These are phyloP conservation scores for Prunella himalayana DNA, from an alignment of 2,113 vertebrate genomes.

Conservation along the genomic window DNA sequence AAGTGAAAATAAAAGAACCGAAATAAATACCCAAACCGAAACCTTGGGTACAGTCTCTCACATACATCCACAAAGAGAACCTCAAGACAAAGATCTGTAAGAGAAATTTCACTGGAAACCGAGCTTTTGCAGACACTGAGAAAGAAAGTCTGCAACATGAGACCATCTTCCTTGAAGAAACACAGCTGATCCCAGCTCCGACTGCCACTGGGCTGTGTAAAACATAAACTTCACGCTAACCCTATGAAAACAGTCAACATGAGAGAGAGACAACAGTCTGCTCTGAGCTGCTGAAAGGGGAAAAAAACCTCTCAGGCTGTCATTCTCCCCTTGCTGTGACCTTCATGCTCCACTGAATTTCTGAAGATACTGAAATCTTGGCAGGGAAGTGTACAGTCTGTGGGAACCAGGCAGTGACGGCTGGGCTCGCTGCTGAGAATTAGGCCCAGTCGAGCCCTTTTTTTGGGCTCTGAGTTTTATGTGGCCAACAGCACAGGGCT, in stretches of 20 bases:
- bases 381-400: slow-evolving; percentile 70
- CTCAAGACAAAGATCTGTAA: slow-evolving; percentile 1
- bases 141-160: slow-evolving; percentile 38
- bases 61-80: neutral
- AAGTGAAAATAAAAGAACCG: neutral
- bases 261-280: slow-evolving; percentile 44
- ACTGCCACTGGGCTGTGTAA: slow-evolving; percentile 44
- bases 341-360: slow-evolving; percentile 69
- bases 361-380: slow-evolving; percentile 74
- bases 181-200: slow-evolving; percentile 46
- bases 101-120: slow-evolving; percentile 30
- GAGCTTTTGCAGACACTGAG: neutral
- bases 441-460: neutral
- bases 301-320: slow-evolving; percentile 51
- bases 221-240: slow-evolving; percentile 60
- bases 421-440: slow-evolving; percentile 12
- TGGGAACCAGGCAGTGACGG: slow-evolving; percentile 63
- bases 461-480: neutral
- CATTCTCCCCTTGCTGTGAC: slow-evolving; percentile 69
- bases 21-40: neutral
- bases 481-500: neutral
- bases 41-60: neutral
- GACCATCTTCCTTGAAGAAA: slow-evolving; percentile 36
- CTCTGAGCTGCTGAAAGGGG: slow-evolving; percentile 32
- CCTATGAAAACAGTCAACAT: slow-evolving; percentile 59